These are phyloP conservation scores for Drosophila hawaiiensis DNA, from an alignment of 2,888 invertebrate genomes.

Conservation along the genomic window DNA sequence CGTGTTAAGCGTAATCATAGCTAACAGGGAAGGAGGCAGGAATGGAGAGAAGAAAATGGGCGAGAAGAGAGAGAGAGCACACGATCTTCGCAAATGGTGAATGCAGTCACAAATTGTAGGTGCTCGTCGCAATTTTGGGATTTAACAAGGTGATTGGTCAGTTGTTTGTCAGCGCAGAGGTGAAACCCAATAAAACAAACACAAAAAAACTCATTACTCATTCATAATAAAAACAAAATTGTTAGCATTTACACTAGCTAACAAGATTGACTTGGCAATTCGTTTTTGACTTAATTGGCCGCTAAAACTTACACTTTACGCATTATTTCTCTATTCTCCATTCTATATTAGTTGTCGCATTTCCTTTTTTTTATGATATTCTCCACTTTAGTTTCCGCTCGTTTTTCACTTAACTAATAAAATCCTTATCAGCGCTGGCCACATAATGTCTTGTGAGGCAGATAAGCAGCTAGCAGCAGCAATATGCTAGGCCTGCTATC, in stretches of 20 bases:
- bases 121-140: slow-evolving; percentile 47
- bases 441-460: slow-evolving; percentile 49
- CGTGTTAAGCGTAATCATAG: slow-evolving; percentile 22
- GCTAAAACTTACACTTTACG: background rate
- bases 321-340: background rate
- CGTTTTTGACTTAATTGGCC: slow-evolving; percentile 17
- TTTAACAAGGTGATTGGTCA: slow-evolving; percentile 69
- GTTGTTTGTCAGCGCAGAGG: slow-evolving; percentile 6
- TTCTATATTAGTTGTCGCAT: slow-evolving; percentile 39
- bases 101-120: slow-evolving; percentile 28
- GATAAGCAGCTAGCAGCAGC: slow-evolving; percentile 45
- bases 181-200: slow-evolving; percentile 16
- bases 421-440: slow-evolving; percentile 45
- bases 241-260: slow-evolving; percentile 39
- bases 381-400: slow-evolving; percentile 38
- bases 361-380: slow-evolving; percentile 36
- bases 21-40: background rate
- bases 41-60: background rate
- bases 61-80: background rate
- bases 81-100: slow-evolving; percentile 17
- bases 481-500: slow-evolving; percentile 28
- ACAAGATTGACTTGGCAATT: slow-evolving; percentile 18
- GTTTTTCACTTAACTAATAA: slow-evolving; percentile 8
- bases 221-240: slow-evolving; percentile 33
- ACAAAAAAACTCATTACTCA: slow-evolving; percentile 56